Evolutionary conservation across 2,797 vertebrate genomes (phyloP).

Genomic region (Petrocephalus sullivani): DNA sequence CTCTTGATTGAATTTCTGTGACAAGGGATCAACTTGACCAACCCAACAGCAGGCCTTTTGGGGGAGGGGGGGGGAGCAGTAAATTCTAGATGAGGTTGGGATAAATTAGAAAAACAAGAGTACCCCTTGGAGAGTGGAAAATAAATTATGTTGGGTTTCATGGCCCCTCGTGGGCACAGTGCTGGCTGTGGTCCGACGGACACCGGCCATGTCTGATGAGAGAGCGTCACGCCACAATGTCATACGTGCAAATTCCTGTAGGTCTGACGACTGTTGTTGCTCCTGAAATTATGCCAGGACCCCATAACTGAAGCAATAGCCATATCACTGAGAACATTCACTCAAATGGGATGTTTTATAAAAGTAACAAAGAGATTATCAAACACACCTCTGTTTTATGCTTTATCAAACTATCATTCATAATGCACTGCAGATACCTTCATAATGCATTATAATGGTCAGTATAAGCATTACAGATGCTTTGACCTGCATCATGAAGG

Average conservation of each 20-base stretch:
- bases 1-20: slow-evolving; percentile 71
- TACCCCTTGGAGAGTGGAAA: slow-evolving; percentile 27
- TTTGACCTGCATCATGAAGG: no score
- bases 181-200: not conserved
- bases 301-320: not conserved
- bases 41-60: slow-evolving; percentile 39
- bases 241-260: not conserved
- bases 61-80: slow-evolving; percentile 42
- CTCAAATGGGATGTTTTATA: not conserved
- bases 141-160: slow-evolving; percentile 21
- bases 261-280: not conserved
- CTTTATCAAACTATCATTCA: no score
- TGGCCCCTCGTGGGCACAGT: not conserved
- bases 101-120: not conserved
- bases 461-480: no score
- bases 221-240: not conserved
- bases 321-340: not conserved
- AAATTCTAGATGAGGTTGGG: slow-evolving; percentile 15
- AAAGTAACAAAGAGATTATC: not conserved
- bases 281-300: not conserved
- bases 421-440: no score
- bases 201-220: not conserved
- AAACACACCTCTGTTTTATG: not conserved
- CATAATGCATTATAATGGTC: no score
- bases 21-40: slow-evolving; percentile 65